Conservation (phyloP, 2,797 vertebrate genomes). For the Etheostoma perlongum region DNA sequence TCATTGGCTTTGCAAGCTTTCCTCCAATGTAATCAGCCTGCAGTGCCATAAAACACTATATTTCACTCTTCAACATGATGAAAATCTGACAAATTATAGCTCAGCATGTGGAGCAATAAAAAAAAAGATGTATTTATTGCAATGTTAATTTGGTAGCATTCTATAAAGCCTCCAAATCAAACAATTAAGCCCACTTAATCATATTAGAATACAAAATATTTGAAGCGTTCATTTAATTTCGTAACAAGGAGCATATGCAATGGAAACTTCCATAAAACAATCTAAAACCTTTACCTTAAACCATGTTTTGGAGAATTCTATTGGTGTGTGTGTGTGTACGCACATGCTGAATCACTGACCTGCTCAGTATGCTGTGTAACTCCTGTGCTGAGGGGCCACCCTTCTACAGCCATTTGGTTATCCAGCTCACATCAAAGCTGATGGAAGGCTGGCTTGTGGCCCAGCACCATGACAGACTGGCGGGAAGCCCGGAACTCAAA, state of each 20-base stretch:
- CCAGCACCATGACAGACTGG: constrained; percentile 95
- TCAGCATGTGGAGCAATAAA: constrained; percentile 87
- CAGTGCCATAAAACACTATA: constrained; percentile 63
- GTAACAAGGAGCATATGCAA: constrained; percentile 88
- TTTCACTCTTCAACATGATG: constrained; percentile 71
- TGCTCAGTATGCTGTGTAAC: constrained; percentile 84
- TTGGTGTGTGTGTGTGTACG: constrained; percentile 20
- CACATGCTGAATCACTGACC: constrained; percentile 82
- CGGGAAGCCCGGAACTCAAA: constrained; percentile 90
- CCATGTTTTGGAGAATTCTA: constrained; percentile 38
- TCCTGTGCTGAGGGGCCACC: constrained; percentile 90
- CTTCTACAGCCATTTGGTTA: constrained; percentile 92
- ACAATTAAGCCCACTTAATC: constrained; percentile 92
- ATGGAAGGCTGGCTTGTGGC: constrained; percentile 92
- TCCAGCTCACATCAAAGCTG: constrained; percentile 93
- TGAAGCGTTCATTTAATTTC: constrained; percentile 87
- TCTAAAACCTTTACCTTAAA: constrained; percentile 16
- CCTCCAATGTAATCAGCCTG: constrained; percentile 72
- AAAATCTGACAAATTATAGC: constrained; percentile 79
- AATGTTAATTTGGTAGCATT: constrained; percentile 91
- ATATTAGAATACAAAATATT: constrained; percentile 89
- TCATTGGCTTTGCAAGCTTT: constrained; percentile 67
- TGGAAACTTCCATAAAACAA: constrained; percentile 89
- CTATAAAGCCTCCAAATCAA: constrained; percentile 91
- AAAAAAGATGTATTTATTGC: constrained; percentile 89